Evolutionary conservation across 2,888 invertebrate species (phyloP).

Genomic region (Mimas tiliae): DNA sequence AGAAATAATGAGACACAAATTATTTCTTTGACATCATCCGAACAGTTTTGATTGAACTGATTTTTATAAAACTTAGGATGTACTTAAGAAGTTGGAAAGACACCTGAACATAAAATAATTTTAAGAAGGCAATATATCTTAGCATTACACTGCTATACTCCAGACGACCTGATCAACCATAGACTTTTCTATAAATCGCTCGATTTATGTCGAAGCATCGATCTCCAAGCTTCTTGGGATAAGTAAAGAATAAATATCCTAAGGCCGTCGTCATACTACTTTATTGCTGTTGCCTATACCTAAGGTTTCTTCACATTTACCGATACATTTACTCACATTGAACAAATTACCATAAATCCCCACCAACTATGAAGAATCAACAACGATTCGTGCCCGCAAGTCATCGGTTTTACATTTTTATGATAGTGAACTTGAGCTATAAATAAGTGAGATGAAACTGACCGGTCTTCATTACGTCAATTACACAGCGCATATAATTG

Average conservation of each 20-base stretch:
- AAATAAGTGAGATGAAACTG: constrained; percentile 46
- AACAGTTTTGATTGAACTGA: too few relatives aligned
- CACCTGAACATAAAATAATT: too few relatives aligned
- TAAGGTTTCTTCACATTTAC: constrained; percentile 5
- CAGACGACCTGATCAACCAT: not conserved
- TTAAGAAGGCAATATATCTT: too few relatives aligned
- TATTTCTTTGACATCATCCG: too few relatives aligned
- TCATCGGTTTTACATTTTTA: constrained; percentile 33
- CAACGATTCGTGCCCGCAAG: constrained; percentile 24
- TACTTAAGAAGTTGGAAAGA: too few relatives aligned
- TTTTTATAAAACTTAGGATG: too few relatives aligned
- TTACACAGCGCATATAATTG: constrained; percentile 64
- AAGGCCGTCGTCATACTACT: not conserved
- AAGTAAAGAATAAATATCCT: not conserved
- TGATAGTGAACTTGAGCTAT: constrained; percentile 45
- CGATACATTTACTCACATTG: not conserved
- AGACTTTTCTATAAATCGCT: not conserved
- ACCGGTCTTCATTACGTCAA: constrained; percentile 71
- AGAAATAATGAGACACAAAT: too few relatives aligned
- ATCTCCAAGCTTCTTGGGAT: not conserved
- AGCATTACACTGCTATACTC: not conserved
- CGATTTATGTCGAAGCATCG: not conserved
- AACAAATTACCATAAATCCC: not conserved
- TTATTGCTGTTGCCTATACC: not conserved
- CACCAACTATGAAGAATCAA: not conserved